Evolutionary conservation across 2,113 vertebrate genomes (phyloP).

Genomic region (Strigops habroptila): DNA sequence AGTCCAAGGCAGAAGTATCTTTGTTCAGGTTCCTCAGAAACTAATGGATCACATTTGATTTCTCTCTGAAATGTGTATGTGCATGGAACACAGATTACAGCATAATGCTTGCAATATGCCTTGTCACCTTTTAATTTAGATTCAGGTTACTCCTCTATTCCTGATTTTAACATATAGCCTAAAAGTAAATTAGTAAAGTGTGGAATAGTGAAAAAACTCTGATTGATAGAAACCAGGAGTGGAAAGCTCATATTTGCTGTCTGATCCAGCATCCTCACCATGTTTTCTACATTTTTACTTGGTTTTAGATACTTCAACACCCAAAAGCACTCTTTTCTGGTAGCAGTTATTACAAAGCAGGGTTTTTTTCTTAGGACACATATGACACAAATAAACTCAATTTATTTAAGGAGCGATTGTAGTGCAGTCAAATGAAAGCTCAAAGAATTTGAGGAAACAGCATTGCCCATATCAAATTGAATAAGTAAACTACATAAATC

Average conservation of each 20-base stretch:
- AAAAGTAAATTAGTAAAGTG: neutral
- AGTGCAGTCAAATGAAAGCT: neutral
- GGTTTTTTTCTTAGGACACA: neutral
- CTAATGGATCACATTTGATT: neutral
- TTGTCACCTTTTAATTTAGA: neutral
- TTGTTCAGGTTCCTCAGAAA: neutral
- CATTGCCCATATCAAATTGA: neutral
- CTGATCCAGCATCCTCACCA: neutral
- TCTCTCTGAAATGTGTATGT: neutral
- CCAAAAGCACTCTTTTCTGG: neutral
- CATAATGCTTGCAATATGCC: neutral
- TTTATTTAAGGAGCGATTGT: neutral
- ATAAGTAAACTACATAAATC: neutral
- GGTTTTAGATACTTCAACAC: neutral
- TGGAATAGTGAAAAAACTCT: neutral
- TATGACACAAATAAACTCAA: neutral
- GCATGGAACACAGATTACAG: neutral
- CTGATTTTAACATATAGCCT: neutral
- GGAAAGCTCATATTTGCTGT: neutral
- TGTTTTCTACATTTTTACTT: neutral
- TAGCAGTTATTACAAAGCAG: neutral
- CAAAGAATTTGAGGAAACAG: neutral
- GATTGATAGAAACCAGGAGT: neutral
- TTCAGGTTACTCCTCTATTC: neutral
- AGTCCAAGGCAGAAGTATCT: neutral